phyloP scores from a whole-genome alignment of 2,888 invertebrate species.

The Tachina fera region DNA sequence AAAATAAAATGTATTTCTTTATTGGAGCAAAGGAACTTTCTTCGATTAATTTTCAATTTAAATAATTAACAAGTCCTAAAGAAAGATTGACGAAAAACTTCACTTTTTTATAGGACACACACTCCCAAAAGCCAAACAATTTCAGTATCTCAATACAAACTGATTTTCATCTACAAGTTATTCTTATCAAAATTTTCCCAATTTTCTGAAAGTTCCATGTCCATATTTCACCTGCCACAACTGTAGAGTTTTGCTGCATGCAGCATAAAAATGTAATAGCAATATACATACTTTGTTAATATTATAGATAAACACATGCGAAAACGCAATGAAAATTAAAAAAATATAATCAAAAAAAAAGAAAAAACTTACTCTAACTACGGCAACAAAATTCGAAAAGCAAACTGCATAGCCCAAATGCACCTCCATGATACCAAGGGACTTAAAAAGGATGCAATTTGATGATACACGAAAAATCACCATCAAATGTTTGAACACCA shows the following conservation, averaged over 20 bases:
- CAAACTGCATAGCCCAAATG: constrained; percentile 1
- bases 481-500: constrained; percentile 65
- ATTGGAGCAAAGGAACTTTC: no score
- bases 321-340: constrained; percentile 67
- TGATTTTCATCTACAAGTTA: no score
- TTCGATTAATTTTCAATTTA: no score
- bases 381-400: constrained; percentile 36
- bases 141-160: no score
- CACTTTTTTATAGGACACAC: no score
- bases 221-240: background rate
- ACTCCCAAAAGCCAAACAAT: no score
- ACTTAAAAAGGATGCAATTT: constrained; percentile 9
- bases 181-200: background rate
- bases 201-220: background rate
- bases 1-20: no score
- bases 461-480: constrained; percentile 47
- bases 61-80: no score
- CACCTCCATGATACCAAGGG: constrained; percentile 1
- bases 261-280: constrained; percentile 64
- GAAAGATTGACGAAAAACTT: no score
- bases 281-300: constrained; percentile 58
- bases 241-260: constrained; percentile 63
- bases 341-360: constrained; percentile 8
- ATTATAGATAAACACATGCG: constrained; percentile 72
- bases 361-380: constrained; percentile 33